Percentiles rank a stretch among this genome's conserved stretches.
These are phyloP conservation scores for Pholis gunnellus DNA, from an alignment of 2,113 vertebrate species.

Conservation along the genomic window DNA sequence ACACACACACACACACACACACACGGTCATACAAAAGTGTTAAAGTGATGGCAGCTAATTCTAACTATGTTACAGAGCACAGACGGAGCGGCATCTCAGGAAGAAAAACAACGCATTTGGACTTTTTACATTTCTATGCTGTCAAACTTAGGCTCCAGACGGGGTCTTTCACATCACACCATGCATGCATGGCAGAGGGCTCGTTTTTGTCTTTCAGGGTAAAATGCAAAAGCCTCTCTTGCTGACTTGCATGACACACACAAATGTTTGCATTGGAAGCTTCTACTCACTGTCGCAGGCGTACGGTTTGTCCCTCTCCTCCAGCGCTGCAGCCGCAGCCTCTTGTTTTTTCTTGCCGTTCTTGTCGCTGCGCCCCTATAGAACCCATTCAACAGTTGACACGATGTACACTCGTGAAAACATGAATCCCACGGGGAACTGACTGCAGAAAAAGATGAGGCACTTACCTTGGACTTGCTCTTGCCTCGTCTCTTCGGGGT, in stretches of 20 bases:
- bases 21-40: slow-evolving; percentile 69
- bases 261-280: slow-evolving; percentile 22
- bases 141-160: slow-evolving; percentile 30
- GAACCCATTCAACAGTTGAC: slow-evolving; percentile 11
- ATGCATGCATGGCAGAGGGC: slow-evolving; percentile 56
- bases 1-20: slow-evolving; percentile 52
- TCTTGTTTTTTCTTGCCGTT: slow-evolving; percentile 95
- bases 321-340: slow-evolving; percentile 88
- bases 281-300: slow-evolving; percentile 96
- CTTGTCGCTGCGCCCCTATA: slow-evolving; percentile 91
- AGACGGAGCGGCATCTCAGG: slow-evolving; percentile 28
- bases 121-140: slow-evolving; percentile 16
- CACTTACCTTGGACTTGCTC: slow-evolving; percentile 93
- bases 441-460: not conserved
- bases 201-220: slow-evolving; percentile 18
- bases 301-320: slow-evolving; percentile 96
- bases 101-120: slow-evolving; percentile 9
- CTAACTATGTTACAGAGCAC: slow-evolving; percentile 44
- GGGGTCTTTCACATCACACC: slow-evolving; percentile 45
- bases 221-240: slow-evolving; percentile 53
- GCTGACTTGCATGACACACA: slow-evolving; percentile 29
- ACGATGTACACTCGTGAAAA: not conserved
- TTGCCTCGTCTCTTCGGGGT: slow-evolving; percentile 95
- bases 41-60: slow-evolving; percentile 57
- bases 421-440: not conserved